Conservation (phyloP, 1,140 invertebrate species). For the Venturia canescens region DNA sequence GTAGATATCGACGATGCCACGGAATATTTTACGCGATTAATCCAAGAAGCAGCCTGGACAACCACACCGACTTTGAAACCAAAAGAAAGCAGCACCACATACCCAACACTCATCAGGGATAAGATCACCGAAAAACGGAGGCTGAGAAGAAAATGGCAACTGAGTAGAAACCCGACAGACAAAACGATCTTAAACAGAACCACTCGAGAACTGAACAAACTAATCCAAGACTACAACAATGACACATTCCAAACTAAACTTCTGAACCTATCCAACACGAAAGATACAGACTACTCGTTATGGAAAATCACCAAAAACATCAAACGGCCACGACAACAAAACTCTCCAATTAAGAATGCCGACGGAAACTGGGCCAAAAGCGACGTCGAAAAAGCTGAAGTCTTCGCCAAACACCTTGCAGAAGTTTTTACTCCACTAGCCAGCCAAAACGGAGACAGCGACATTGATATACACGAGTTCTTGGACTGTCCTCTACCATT, state of each 20-base stretch:
- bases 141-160: constrained; percentile 31
- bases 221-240: background rate
- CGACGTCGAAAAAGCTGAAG: constrained; percentile 7
- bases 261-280: background rate
- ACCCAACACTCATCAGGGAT: background rate
- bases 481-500: background rate
- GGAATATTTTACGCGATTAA: constrained; percentile 47
- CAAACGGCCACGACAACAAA: background rate
- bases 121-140: constrained; percentile 17
- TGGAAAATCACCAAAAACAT: background rate
- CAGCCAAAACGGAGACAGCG: background rate
- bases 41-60: constrained; percentile 54
- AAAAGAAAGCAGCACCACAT: background rate
- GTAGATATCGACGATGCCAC: constrained; percentile 33
- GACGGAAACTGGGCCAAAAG: background rate
- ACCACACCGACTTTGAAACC: background rate
- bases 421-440: background rate
- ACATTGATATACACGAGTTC: background rate
- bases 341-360: background rate
- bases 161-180: background rate
- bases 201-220: constrained; percentile 14
- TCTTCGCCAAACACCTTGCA: background rate
- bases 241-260: background rate
- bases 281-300: background rate
- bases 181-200: constrained; percentile 27